A percentile compares a stretch with the other conserved stretches of the same genome.
phyloP scores from a whole-genome alignment of 2,113 vertebrate genomes.

The Albula glossodonta region DNA sequence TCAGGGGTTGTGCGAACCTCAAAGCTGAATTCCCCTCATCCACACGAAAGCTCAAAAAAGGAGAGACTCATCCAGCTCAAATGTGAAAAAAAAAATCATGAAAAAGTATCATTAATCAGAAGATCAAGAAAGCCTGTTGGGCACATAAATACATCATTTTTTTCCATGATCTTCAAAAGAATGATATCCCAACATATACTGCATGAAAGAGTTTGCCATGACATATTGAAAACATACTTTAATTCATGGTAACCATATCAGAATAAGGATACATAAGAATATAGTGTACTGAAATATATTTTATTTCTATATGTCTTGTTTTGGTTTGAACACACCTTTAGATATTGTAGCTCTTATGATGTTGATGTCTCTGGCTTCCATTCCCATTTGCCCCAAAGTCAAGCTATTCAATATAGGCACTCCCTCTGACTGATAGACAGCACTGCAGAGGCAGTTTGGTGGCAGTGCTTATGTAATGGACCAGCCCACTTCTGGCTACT shows the following conservation, averaged over 20 bases:
- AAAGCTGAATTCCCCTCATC: background rate
- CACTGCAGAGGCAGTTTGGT: background rate
- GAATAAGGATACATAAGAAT: background rate
- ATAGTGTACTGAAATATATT: background rate
- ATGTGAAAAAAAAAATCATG: background rate
- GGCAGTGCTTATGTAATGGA: background rate
- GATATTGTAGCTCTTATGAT: background rate
- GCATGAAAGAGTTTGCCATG: background rate
- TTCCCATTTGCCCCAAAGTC: background rate
- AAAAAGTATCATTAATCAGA: background rate
- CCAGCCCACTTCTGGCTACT: background rate
- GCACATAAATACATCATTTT: background rate
- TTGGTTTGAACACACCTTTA: background rate
- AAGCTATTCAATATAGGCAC: background rate
- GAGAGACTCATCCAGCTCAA: background rate
- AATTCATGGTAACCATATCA: background rate
- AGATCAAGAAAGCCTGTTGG: background rate
- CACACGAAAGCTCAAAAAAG: background rate
- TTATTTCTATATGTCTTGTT: background rate
- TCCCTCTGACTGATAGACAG: background rate
- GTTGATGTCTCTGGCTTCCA: background rate
- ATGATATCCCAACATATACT: background rate
- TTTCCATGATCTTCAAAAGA: background rate
- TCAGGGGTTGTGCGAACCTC: background rate
- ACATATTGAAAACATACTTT: background rate